Evolutionary conservation across 2,888 invertebrate species (phyloP), one percentile per base, ranked within the genome.

Genomic region (Neria commutata): DNA sequence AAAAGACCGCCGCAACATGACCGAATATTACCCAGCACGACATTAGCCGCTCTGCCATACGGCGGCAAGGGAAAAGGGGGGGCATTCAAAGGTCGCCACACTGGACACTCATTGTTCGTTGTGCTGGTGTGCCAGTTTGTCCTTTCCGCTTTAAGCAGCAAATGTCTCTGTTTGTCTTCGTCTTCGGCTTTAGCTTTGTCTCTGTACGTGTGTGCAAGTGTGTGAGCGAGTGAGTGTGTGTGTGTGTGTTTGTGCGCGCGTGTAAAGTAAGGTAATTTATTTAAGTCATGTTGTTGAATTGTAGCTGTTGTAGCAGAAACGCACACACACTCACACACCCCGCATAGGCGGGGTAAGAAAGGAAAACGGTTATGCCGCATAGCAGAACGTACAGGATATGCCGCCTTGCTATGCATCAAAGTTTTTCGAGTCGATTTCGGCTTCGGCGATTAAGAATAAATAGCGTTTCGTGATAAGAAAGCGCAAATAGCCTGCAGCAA

Each of bases 381-480:
- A 3, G 14, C 4, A 48, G 24, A 4, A 42, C 19, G 24, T 11
- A 21, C n/a, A 21, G 46, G 10, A 46, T 21, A 46, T 11, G 5
- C 46, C 21, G 24, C 8, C 17, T 33, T 33, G 23, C 23, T 17
- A 25, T 48, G 25, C 48, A 49, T 50, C 33, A 61, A 61, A 61
- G 51, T 66, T 66, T 63, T 67, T 48, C 62, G 61, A 66, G 66
- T 67, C 65, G 62, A 69, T 67, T 67, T 67, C 60, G 56, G 66
- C 65, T 64, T 60, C 62, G 66, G 62, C 68, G 63, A 69, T 69
- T 67, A 64, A 67, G 70, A 72, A 72, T 73, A 74, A 74, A 74
- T 73, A 72, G 72, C 68, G 67, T 69, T 74, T 68, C 75, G 74
- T 75, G 75, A 75, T 73, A 75, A 75, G 74, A 73, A 75, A 75